Conservation (phyloP, 35 echinoderm and acorn worm species). For the Ophiothrix spiculata region DNA sequence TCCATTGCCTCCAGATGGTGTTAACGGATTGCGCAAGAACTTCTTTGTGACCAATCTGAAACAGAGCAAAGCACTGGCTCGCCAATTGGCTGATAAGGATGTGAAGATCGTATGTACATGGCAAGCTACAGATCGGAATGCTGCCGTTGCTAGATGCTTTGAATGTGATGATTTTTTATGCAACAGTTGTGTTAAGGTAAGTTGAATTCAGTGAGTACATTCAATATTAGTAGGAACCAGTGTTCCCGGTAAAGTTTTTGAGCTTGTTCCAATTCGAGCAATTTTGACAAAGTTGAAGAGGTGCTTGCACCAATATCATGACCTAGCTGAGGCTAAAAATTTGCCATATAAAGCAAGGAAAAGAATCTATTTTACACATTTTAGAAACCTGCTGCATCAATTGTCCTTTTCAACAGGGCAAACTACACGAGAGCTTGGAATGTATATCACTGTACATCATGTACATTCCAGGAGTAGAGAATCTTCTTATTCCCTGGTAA, state of each 20-base stretch:
- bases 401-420: too few relatives aligned
- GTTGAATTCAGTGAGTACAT: too few relatives aligned
- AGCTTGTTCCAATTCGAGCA: too few relatives aligned
- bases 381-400: too few relatives aligned
- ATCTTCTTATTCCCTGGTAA: too few relatives aligned
- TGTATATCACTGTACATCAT: too few relatives aligned
- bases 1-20: background rate
- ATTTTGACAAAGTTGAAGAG: background rate
- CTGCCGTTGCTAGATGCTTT: background rate
- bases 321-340: background rate
- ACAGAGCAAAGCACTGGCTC: background rate
- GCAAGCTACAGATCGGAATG: background rate
- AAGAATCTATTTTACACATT: too few relatives aligned
- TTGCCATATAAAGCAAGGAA: too few relatives aligned
- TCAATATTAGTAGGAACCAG: too few relatives aligned
- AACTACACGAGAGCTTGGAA: too few relatives aligned
- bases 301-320: background rate
- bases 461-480: too few relatives aligned
- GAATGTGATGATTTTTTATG: background rate
- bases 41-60: slow-evolving; percentile 1
- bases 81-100: background rate
- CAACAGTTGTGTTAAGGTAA: background rate
- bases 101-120: background rate
- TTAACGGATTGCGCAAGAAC: background rate
- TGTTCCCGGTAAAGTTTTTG: too few relatives aligned